A percentile compares a stretch with the other conserved stretches of the same genome.
Evolutionary conservation across 2,113 vertebrate species (phyloP).

Genomic region (Butorides virescens): DNA sequence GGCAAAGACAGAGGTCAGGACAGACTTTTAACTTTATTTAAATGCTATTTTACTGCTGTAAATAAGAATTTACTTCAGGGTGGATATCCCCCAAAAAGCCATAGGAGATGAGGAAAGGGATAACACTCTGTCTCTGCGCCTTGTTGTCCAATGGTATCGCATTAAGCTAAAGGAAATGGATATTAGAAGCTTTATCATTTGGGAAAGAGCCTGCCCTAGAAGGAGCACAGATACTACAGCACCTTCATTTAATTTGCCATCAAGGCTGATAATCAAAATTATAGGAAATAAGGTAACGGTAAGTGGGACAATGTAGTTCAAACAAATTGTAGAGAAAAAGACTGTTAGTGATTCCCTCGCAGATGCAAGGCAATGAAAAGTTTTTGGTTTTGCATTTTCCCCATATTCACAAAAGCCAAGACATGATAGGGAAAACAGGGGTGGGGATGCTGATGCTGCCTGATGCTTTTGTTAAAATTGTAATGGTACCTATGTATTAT

Average conservation of each 20-base stretch:
- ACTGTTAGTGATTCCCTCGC: not conserved
- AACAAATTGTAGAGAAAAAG: not conserved
- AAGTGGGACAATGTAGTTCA: not conserved
- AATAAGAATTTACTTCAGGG: not conserved
- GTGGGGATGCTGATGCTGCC: not conserved
- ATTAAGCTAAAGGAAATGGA: not conserved
- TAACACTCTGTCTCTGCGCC: not conserved
- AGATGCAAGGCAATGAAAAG: not conserved
- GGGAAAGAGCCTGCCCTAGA: not conserved
- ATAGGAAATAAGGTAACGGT: not conserved
- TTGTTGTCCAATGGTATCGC: not conserved
- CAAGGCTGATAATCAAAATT: not conserved
- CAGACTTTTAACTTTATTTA: not conserved
- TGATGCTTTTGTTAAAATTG: fast-evolving
- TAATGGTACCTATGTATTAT: not conserved
- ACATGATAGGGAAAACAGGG: fast-evolving
- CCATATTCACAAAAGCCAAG: not conserved
- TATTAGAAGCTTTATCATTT: not conserved
- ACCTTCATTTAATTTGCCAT: not conserved
- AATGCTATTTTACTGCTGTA: not conserved
- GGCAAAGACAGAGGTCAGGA: not conserved
- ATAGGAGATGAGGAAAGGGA: not conserved
- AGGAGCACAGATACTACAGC: not conserved
- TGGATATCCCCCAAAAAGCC: not conserved
- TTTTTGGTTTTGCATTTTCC: not conserved